A percentile compares a stretch with the other conserved stretches of the same genome.
Evolutionary conservation across 2,888 invertebrate species (phyloP).

Genomic region (Rhagium mordax): DNA sequence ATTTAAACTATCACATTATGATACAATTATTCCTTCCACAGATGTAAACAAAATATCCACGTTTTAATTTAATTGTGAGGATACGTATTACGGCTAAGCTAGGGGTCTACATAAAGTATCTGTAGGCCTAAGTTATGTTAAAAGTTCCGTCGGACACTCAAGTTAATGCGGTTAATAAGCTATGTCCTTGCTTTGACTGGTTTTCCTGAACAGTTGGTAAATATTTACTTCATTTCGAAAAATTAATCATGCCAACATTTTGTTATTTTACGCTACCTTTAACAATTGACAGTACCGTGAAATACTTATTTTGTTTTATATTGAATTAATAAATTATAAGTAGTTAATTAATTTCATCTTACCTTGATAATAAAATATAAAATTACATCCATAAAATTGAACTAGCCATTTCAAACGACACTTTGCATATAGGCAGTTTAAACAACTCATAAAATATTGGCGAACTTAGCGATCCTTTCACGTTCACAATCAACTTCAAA

Average conservation of each 20-base stretch:
- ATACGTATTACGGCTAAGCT: neutral
- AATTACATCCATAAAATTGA: conserved; percentile 16
- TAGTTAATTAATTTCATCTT: neutral
- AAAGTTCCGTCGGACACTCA: neutral
- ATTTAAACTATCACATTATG: no score
- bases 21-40: no score
- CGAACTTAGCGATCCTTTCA: conserved; percentile 40
- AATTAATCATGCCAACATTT: no score
- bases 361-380: conserved; percentile 9
- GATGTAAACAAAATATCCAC: no score
- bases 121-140: neutral
- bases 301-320: no score
- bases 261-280: no score
- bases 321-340: no score
- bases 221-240: no score
- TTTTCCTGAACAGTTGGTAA: no score
- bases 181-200: neutral
- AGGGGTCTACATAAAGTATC: neutral
- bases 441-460: conserved; percentile 12
- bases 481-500: conserved; percentile 59
- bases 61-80: no score
- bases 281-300: no score
- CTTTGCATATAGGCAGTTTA: neutral
- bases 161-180: neutral
- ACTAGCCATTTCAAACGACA: conserved; percentile 15